Evolutionary conservation across 2,888 invertebrate genomes (phyloP), one percentile per base, ranked within the genome.

Genomic region (Agrotis clavis): DNA sequence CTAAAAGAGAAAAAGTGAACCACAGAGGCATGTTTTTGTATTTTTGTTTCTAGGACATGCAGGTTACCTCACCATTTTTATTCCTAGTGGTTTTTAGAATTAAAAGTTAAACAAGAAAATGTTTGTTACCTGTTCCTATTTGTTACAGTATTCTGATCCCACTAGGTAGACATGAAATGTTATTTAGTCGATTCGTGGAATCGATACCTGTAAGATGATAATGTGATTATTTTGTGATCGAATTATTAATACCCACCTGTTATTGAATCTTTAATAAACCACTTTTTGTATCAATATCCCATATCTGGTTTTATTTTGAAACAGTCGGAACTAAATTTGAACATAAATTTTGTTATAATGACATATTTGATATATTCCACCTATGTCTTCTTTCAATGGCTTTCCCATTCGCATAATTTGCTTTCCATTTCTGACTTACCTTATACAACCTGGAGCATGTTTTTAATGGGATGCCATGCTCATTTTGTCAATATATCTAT

Each of bases 191-290:
- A 70, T 61, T 79, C 57, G 18, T 61, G 14, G 50, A 79, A 73
- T 79, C 35, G 50, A 61, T 63, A 6, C 14, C n/a, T 66, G 16
- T 56, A 63, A 50, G 53, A 70, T 71, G 57, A 67, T 69, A 60
- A 74, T 25, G 82, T 85, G 79, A 81, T 81, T 77, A 67, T 73
- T 84, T 82, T 87, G 88, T 88, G 86, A 88, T 86, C 64, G 72
- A 77, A 61, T 74, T 57, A 74, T 80, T 80, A 81, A 62, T 63
- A 64, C 85, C 85, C 85, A 85, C 86, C 83, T 81, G 73, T 82
- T 87, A 75, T 74, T 80, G 75, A 61, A 70, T 76, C 59, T 74
- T 65, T 73, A 85, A 66, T 83, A 85, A 76, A 86, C 47, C 21
- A 67, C 21, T 71, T 72, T 74, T 68, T 71, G 68, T 65, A 78